phyloP scores from a whole-genome alignment of 2,113 vertebrate genomes.

The Zosterops hypoxanthus region DNA sequence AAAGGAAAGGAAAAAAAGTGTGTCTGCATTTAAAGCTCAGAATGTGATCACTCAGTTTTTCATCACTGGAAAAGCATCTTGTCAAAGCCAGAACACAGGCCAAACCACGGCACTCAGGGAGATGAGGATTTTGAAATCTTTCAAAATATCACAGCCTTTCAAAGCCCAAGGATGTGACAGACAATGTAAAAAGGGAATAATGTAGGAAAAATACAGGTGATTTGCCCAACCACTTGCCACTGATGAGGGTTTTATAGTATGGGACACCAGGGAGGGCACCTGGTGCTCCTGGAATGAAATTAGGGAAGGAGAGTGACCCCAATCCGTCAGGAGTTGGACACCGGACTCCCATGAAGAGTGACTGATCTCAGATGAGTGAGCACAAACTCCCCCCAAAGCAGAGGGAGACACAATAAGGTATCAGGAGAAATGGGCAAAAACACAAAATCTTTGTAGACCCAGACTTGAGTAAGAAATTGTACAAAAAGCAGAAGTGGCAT shows the following conservation, averaged over 20 bases:
- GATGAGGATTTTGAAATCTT: background rate
- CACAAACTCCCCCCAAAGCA: background rate
- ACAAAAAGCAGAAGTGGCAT: background rate
- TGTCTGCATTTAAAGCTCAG: background rate
- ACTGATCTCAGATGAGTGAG: background rate
- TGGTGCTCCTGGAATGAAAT: background rate
- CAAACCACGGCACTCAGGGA: background rate
- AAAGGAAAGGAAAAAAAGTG: background rate
- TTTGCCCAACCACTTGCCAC: background rate
- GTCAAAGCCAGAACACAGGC: background rate
- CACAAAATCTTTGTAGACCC: fast-evolving
- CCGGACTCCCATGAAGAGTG: background rate
- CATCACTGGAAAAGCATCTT: background rate
- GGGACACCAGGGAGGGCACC: background rate
- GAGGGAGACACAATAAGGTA: background rate
- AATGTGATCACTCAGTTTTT: background rate
- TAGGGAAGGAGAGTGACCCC: fast-evolving
- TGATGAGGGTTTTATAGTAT: fast-evolving
- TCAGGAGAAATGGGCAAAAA: background rate
- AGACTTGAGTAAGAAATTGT: background rate
- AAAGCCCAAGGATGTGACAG: background rate
- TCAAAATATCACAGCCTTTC: background rate
- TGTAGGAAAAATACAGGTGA: background rate
- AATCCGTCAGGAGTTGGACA: background rate
- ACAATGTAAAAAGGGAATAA: background rate